Evolutionary conservation across 2,888 invertebrate species (phyloP), one percentile per base, ranked within the genome.

Genomic region (Rhagophthalmus giganteus): DNA sequence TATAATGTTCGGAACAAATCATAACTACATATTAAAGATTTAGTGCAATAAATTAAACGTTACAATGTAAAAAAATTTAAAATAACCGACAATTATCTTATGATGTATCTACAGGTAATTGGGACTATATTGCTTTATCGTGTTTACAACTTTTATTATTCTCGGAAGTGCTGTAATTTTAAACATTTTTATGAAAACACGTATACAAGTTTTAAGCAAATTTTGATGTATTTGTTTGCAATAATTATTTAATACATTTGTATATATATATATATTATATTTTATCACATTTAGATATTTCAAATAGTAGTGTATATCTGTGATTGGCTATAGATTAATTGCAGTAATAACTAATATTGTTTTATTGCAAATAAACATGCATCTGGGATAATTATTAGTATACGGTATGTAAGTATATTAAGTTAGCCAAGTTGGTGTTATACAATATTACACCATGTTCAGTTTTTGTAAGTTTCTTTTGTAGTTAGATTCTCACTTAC

Each of bases 271-370:
- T 34, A 10, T 10, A 33, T n/a, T n/a, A n/a, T n/a, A 20, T 47
- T 30, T 47, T 39, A 31, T 41, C 40, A 41, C 40, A n/a, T n/a
- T n/a, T n/a, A n/a, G n/a, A n/a, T n/a, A n/a, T n/a, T n/a, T n/a
- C 33, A 31, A 34, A 40, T 31, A 26, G 34, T 51, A 52, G 46
- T 37, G 30, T 32, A 46, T 40, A 47, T 41, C 46, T 52, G 51
- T 51, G 51, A 51, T 51, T 51, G 51, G 51, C 46, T 51, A 27
- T 45, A 51, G 44, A 51, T 51, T 44, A 45, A 51, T 46, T 51
- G 16, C 51, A 40, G 39, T 46, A 39, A 31, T 37, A 33, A 35
- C 32, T 42, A 32, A 35, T 16, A 16, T 50, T 49, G 13, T 50
- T 48, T 53, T 53, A 27, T 47, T 52, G 46, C 46, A 42, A 53